These are phyloP conservation scores for Petrocephalus schoutedeni DNA, from an alignment of 2,797 vertebrate species.

Conservation along the genomic window DNA sequence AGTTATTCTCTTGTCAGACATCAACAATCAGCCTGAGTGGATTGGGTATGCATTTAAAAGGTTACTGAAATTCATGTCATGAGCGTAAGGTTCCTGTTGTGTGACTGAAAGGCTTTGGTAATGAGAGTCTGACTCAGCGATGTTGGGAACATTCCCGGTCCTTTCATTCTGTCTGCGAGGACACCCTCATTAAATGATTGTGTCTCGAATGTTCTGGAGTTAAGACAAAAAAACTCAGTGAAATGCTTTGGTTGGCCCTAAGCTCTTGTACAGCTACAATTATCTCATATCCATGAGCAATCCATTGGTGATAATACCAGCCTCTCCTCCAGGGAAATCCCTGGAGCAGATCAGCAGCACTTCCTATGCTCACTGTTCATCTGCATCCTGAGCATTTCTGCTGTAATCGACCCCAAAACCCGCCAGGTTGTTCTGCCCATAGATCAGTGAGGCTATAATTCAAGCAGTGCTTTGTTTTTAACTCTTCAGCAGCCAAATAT, in stretches of 20 bases:
- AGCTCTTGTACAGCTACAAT: not conserved
- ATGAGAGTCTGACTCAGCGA: conserved; percentile 2
- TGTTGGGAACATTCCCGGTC: not conserved
- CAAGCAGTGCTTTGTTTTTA: not conserved
- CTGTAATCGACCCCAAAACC: not conserved
- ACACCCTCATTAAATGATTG: not conserved
- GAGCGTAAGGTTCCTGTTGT: not conserved
- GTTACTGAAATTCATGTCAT: not conserved
- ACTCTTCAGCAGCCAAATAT: not conserved
- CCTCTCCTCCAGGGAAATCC: not conserved
- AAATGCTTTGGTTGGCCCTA: not conserved
- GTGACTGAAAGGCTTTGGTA: not conserved
- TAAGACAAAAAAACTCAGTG: not conserved
- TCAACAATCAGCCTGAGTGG: not conserved
- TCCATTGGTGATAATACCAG: not conserved
- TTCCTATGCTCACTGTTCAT: not conserved
- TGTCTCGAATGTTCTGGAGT: not conserved
- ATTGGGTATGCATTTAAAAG: not conserved
- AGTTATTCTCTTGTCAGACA: not conserved
- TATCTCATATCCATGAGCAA: not conserved
- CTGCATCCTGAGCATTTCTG: not conserved
- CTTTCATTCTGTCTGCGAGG: not conserved
- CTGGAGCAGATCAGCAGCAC: not conserved
- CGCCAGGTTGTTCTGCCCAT: not conserved
- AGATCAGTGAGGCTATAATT: not conserved